Base-by-base conservation (phyloP, 2,113 vertebrate genomes). In the Proteles cristata region DNA sequence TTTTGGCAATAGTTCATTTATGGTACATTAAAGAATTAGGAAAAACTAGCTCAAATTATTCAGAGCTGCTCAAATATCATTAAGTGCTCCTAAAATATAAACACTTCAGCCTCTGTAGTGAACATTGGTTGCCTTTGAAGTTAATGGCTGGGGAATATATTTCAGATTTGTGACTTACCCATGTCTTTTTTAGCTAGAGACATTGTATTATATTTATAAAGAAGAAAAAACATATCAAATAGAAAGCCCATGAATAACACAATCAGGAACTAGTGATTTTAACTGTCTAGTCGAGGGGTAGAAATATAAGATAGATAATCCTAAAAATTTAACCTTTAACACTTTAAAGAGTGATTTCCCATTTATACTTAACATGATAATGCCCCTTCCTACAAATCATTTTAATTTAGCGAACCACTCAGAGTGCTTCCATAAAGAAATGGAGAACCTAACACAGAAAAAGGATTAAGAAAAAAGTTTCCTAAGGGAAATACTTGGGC, bases 381-480 rank as follows among this genome's bases (percentile, higher is more conserved):
- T 90, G 21, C 10, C 7, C 25, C 53, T 92, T 89, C 35, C 65
- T 50, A 43, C 4, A 58, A 81, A n/a, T 88, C 50, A 84, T 88
- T 87, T 93, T 93, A n/a, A 50, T 91, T 95, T 83, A 88, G 33
- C 79, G 21, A 79, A 74, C 15, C 35, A 48, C 21, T 96, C 80
- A 89, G 28, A 90, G 28, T 85, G 5, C 23, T 95, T 45, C 33
- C 28, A 76, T 83, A 79, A 90, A 90, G 48, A 97, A 95, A 6
- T 81, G 61, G 91, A 93, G 21, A 39, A 25, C 92, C 23, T 93
- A 77, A 94, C 43, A 55, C 12, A 88, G 50, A 79, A 94, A 91
- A 87, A 5, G 8, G n/a, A 61, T 33, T 48, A 93, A 85, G 0
- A 35, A 33, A 63, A 95, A 10, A 21, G 0, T 74, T 94, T 88